Conservation (phyloP, 2,113 vertebrate species). For the Protomyctophum bolini region DNA sequence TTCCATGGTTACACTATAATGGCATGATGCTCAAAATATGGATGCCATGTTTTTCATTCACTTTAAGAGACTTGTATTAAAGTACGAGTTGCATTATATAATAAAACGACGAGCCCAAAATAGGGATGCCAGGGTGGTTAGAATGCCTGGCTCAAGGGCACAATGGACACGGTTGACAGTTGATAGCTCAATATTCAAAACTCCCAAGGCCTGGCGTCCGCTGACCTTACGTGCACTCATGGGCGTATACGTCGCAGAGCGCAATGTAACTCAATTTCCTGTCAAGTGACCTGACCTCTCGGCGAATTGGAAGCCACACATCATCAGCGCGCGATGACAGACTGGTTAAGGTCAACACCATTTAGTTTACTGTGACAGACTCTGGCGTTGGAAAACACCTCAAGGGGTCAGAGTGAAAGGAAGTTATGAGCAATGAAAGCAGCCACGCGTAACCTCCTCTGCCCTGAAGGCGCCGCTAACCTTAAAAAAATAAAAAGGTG, state of each 20-base stretch:
- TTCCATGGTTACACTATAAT: no score
- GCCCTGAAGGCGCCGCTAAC: slow-evolving; percentile 30
- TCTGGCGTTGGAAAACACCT: slow-evolving; percentile 22
- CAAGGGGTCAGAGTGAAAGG: slow-evolving; percentile 6
- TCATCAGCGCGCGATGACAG: slow-evolving; percentile 38
- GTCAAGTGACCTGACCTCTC: slow-evolving; percentile 1
- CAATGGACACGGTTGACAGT: no score
- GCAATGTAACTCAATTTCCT: slow-evolving; percentile 29
- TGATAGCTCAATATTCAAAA: no score
- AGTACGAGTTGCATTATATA: no score
- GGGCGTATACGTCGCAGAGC: slow-evolving; percentile 14
- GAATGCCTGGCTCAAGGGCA: no score
- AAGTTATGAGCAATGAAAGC: slow-evolving; percentile 27
- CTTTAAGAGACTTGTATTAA: no score
- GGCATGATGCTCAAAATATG: no score
- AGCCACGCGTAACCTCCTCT: slow-evolving; percentile 23
- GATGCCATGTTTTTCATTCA: no score
- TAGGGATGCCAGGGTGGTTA: no score
- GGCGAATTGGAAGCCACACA: neutral
- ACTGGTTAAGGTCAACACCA: slow-evolving; percentile 30
- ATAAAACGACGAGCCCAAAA: no score
- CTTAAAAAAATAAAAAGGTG: neutral
- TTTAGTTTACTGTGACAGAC: slow-evolving; percentile 26
- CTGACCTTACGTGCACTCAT: neutral
- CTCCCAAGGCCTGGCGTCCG: neutral